Conservation (phyloP, 2,797 vertebrate genomes). For the Vireo griseus region DNA sequence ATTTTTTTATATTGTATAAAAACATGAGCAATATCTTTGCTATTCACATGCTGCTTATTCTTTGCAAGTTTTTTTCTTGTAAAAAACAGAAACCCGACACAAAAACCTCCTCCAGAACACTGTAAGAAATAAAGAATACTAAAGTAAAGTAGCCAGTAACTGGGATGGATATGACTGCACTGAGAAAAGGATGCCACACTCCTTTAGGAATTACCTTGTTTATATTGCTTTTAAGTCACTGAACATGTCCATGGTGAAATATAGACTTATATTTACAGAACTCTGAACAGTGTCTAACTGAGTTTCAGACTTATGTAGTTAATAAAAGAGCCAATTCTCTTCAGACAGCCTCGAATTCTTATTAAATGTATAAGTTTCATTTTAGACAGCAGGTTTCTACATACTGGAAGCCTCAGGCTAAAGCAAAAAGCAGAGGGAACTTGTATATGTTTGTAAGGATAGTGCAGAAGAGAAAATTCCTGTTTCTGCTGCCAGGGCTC, state of each 20-base stretch:
- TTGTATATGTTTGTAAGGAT: not conserved
- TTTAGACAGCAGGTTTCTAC: conserved; percentile 35
- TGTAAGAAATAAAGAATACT: not conserved
- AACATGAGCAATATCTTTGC: not conserved
- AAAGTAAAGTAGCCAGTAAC: not conserved
- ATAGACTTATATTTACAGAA: conserved; percentile 30
- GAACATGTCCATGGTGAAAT: conserved; percentile 37
- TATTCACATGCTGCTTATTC: not conserved
- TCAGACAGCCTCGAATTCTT: conserved; percentile 45
- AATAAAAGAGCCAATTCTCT: conserved; percentile 55
- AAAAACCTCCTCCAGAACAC: not conserved
- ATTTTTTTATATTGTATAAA: not conserved
- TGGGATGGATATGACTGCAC: not conserved
- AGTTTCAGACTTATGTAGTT: conserved; percentile 62
- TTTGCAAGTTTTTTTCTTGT: not conserved
- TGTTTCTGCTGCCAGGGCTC: not conserved
- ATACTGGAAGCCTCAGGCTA: conserved; percentile 20
- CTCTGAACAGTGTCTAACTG: conserved; percentile 23
- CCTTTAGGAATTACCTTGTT: conserved; percentile 22
- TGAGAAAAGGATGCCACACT: not conserved
- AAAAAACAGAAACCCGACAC: not conserved
- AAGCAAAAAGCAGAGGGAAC: not conserved
- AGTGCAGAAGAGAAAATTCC: not conserved
- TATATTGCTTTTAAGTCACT: conserved; percentile 30
- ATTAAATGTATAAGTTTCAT: conserved; percentile 51